Base-by-base conservation (phyloP, 2,888 invertebrate species). In the Drosophila acutilabella region DNA sequence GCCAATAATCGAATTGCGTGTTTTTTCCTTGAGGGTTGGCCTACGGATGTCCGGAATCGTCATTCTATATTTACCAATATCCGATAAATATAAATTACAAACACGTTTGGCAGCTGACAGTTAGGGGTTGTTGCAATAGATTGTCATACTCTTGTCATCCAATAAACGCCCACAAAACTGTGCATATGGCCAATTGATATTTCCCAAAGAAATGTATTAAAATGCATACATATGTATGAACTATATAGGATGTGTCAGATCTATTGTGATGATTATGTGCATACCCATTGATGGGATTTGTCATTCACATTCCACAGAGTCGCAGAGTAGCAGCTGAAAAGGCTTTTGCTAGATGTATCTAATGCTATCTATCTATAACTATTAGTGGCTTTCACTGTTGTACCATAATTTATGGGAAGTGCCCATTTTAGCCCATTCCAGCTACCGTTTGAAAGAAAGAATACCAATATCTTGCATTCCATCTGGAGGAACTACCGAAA, bases 21-120 rank as follows among this genome's bases (percentile, higher is more conserved):
- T 60, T 26, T 41, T 13, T 52, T 38, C 41, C 41, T 50, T 41
- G 53, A 20, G 75, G 88, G 85, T 85, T 69, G 82, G 42, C 66
- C 66, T 56, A 54, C 80, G 89, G 89, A 85, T 88, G 67, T 89
- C 89, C 89, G 73, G 62, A 68, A 71, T 89, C 89, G 88, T 71
- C 60, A 66, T 79, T 41, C 23, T 16, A 52, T 45, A 64, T 75
- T 74, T 53, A 57, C 64, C 74, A 71, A 79, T 81, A 73, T 84
- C 75, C 71, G 71, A 77, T 81, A 74, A 61, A 73, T 82, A 89
- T 89, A 86, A 88, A 72, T 81, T 70, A 78, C 66, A 64, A 59
- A 80, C 42, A 52, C 50, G 57, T 68, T 45, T 72, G 78, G 71
- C 60, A 78, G 73, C 71, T 71, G 67, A 53, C 53, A 73, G 45